Evolutionary conservation across 2,113 vertebrate species (phyloP).

Genomic region (Tragelaphus scriptus): DNA sequence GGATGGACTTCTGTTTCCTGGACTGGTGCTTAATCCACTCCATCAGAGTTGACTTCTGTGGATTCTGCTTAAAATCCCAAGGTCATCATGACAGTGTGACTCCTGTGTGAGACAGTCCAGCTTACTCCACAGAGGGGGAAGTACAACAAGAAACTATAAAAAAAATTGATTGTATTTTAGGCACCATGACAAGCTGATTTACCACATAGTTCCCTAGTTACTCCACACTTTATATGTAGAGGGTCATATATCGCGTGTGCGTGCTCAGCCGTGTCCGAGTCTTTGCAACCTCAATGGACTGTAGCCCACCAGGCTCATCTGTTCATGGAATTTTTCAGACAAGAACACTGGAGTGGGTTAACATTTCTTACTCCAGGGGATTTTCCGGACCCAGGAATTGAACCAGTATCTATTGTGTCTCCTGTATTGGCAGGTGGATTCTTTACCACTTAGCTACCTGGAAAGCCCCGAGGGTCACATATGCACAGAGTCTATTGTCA

Average conservation of each 20-base stretch:
- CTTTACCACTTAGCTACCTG: neutral
- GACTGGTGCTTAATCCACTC: neutral
- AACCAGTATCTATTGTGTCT: neutral
- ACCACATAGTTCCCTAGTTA: neutral
- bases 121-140: neutral
- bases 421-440: neutral
- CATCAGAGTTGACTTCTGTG: neutral
- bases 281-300: neutral
- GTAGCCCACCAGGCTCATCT: neutral
- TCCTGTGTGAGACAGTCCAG: neutral
- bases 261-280: neutral
- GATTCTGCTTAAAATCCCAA: neutral
- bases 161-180: neutral
- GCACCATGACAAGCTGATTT: neutral
- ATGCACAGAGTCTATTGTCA: neutral
- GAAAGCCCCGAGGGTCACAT: neutral
- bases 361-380: neutral
- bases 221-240: neutral
- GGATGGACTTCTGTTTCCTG: neutral
- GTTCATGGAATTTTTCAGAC: neutral
- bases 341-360: neutral
- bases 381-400: neutral
- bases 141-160: neutral
- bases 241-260: accelerated
- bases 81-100: neutral